These are phyloP conservation scores for Heterotis niloticus DNA, from an alignment of 2,113 vertebrate genomes.

Conservation along the genomic window DNA sequence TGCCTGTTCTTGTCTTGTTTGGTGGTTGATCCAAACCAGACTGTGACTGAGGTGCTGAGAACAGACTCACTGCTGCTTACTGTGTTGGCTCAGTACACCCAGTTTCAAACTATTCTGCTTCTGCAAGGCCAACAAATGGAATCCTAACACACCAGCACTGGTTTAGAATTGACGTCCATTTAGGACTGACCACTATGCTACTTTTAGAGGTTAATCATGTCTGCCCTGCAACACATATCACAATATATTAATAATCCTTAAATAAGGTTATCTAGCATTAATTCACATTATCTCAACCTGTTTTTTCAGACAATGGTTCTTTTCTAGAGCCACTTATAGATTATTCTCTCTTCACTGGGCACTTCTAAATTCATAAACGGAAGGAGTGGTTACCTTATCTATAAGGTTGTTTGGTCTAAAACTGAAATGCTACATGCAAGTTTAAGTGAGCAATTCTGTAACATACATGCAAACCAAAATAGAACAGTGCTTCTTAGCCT, in stretches of 20 bases:
- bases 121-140: background rate
- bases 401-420: background rate
- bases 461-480: too few species aligned
- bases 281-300: background rate
- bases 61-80: too few species aligned
- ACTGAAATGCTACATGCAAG: background rate
- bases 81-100: too few species aligned
- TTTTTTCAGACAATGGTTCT: background rate
- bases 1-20: too few species aligned
- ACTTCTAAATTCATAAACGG: background rate
- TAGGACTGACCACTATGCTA: conserved; percentile 14
- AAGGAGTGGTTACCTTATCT: background rate
- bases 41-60: background rate
- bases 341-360: conserved; percentile 3
- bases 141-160: background rate
- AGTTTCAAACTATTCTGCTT: background rate
- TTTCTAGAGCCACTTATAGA: conserved; percentile 2
- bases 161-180: conserved; percentile 3
- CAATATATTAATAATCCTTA: background rate
- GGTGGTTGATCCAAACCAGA: background rate
- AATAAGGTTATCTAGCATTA: background rate
- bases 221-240: background rate
- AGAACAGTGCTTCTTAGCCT: too few species aligned
- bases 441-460: too few species aligned
- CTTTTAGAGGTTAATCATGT: background rate